phyloP scores from a whole-genome alignment of 2,888 invertebrate species.

The Agrotis clavis region DNA sequence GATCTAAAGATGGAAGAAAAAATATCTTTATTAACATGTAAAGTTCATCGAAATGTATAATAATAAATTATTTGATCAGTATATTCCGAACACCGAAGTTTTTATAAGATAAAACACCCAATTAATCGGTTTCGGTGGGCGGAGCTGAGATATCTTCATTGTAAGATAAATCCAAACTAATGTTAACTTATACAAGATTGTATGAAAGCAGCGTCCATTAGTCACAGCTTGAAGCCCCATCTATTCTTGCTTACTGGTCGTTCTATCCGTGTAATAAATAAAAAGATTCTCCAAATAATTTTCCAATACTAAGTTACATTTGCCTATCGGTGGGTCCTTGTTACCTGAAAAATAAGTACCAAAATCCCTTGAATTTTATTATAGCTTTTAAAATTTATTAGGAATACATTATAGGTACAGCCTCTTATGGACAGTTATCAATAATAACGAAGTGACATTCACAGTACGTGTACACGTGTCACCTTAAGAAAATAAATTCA shows the following conservation, averaged over 20 bases:
- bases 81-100: slow-evolving; percentile 71
- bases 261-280: slow-evolving; percentile 80
- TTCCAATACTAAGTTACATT: slow-evolving; percentile 70
- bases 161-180: slow-evolving; percentile 85
- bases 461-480: slow-evolving; percentile 68
- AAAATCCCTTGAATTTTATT: slow-evolving; percentile 59
- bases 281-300: slow-evolving; percentile 82
- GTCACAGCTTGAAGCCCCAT: slow-evolving; percentile 86
- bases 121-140: slow-evolving; percentile 80
- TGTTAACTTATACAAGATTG: slow-evolving; percentile 80
- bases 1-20: slow-evolving; percentile 31
- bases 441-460: slow-evolving; percentile 72
- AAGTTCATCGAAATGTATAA: slow-evolving; percentile 63
- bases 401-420: slow-evolving; percentile 72
- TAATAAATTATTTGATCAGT: slow-evolving; percentile 80
- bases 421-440: slow-evolving; percentile 75
- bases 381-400: slow-evolving; percentile 61
- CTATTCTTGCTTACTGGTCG: slow-evolving; percentile 81
- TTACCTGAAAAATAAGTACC: slow-evolving; percentile 56
- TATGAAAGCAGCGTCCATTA: slow-evolving; percentile 80
- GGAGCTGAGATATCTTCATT: slow-evolving; percentile 86
- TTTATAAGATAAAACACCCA: slow-evolving; percentile 78
- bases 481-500: slow-evolving; percentile 71
- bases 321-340: slow-evolving; percentile 63
- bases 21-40: slow-evolving; percentile 69